phyloP scores from a whole-genome alignment of 2,113 vertebrate genomes.

The Hylia prasina region DNA sequence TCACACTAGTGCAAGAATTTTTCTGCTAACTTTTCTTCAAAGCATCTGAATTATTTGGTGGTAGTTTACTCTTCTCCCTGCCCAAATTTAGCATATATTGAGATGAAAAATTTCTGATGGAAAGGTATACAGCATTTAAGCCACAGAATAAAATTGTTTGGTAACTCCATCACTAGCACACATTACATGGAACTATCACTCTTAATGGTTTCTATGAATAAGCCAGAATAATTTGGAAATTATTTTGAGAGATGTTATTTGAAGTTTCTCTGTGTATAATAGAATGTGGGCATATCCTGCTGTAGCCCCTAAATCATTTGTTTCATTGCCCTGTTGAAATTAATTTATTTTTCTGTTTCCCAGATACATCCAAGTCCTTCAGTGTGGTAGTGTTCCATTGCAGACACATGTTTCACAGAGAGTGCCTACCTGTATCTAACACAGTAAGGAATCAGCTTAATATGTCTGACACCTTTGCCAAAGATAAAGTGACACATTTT shows the following conservation, averaged over 20 bases:
- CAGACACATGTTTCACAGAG: conserved; percentile 98
- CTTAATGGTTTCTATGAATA: not conserved
- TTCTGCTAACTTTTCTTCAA: not conserved
- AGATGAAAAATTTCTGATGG: not conserved
- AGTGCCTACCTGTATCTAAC: conserved; percentile 87
- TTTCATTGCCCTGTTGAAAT: not conserved
- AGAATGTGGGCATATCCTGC: not conserved
- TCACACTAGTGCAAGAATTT: accelerated
- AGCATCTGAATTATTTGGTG: not conserved
- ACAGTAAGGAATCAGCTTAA: conserved; percentile 73
- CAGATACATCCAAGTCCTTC: conserved; percentile 89
- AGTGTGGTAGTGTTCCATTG: conserved; percentile 92
- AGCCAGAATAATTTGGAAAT: not conserved
- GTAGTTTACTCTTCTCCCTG: not conserved
- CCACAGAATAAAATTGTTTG: not conserved
- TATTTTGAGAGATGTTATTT: not conserved
- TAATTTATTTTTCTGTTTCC: conserved; percentile 16
- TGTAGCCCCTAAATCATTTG: not conserved
- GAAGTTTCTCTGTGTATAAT: not conserved
- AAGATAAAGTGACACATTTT: not conserved
- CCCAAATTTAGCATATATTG: not conserved
- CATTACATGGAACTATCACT: not conserved
- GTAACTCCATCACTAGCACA: not conserved
- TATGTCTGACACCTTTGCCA: not conserved
- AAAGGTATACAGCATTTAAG: not conserved